These are phyloP conservation scores for Philereme transversata DNA, from an alignment of 2,888 invertebrate species.

Conservation along the genomic window DNA sequence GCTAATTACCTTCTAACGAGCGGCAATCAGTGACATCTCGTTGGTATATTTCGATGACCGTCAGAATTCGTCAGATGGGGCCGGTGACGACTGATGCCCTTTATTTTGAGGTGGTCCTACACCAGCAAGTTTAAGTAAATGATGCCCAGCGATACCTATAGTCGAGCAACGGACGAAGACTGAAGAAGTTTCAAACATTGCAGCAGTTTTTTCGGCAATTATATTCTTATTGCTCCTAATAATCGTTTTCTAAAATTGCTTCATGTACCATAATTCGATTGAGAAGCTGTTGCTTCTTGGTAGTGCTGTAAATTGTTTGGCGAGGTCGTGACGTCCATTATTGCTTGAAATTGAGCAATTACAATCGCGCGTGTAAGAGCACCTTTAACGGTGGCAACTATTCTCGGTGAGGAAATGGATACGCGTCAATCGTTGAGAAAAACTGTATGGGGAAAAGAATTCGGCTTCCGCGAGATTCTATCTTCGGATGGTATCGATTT, in stretches of 20 bases:
- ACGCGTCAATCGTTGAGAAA: slow-evolving; percentile 76
- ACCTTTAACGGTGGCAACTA: slow-evolving; percentile 41
- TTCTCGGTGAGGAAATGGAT: slow-evolving; percentile 79
- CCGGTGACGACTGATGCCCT: slow-evolving; percentile 72
- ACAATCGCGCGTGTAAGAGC: no score
- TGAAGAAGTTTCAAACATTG: no score
- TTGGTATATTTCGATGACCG: slow-evolving; percentile 70
- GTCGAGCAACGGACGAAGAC: no score
- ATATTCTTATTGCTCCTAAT: no score
- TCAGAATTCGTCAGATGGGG: slow-evolving; percentile 54
- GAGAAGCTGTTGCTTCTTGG: no score
- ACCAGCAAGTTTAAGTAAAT: slow-evolving; percentile 1
- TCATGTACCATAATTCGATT: no score
- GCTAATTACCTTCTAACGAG: slow-evolving; percentile 83
- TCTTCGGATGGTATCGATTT: slow-evolving; percentile 69
- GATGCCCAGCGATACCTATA: no score
- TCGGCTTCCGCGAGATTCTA: slow-evolving; percentile 65
- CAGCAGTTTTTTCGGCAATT: no score
- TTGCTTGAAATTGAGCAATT: no score
- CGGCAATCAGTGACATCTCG: slow-evolving; percentile 74
- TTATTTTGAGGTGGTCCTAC: slow-evolving; percentile 66
- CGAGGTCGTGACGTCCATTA: no score
- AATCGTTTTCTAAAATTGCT: no score
- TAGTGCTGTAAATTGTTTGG: no score
- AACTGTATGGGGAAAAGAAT: slow-evolving; percentile 66